Base-by-base conservation (phyloP, 2,113 vertebrate genomes). In the Anoplopoma fimbria region DNA sequence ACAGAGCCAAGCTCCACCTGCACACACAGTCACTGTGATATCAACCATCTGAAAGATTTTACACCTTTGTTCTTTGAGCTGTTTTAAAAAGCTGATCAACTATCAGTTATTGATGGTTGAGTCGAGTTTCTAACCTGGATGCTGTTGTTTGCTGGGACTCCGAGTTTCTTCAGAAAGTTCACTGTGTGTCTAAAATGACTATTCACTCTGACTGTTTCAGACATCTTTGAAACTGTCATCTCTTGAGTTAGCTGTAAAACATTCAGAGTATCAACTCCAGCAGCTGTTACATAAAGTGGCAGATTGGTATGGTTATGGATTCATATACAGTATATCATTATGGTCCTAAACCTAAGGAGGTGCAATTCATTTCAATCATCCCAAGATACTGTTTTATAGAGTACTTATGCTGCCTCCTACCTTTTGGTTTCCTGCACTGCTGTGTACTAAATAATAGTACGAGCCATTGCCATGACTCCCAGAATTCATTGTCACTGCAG, bases 101-200 rank as follows among this genome's bases (percentile, higher is more conserved):
- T 6, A 25, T 23, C 25, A 55, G 6, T 27, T 34, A 2, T 12
- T 40, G 7, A 27, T 1, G 23, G 8, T 27, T 36, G 2, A 29
- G 12, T 27, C 33, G 1, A 33, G 21, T 53, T 15, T 74, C 76
- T 63, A 27, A 96, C 96, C 95, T 95, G 93, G 57, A 96, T 34
- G 25, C 92, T 95, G 84, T 88, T 91, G 87, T 73, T 91, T 69
- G 93, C 91, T 78, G 94, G 84, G 45, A 96, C 51, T 31, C 94
- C 89, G 60, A 92, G 72, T 36, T 69, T 79, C 84, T 73, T 90
- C 80, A 97, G 83, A 25, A 42, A 21, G 53, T 92, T 94, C 75
- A 96, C 38, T 0, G 94, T 94, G 88, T 97, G 97, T 76, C 47
- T 87, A 60, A 96, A 89, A 42, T 77, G 85, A 83, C 92, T 93